These are phyloP conservation scores for Megaceryle maxima DNA, from an alignment of 2,113 vertebrate genomes.

Conservation along the genomic window DNA sequence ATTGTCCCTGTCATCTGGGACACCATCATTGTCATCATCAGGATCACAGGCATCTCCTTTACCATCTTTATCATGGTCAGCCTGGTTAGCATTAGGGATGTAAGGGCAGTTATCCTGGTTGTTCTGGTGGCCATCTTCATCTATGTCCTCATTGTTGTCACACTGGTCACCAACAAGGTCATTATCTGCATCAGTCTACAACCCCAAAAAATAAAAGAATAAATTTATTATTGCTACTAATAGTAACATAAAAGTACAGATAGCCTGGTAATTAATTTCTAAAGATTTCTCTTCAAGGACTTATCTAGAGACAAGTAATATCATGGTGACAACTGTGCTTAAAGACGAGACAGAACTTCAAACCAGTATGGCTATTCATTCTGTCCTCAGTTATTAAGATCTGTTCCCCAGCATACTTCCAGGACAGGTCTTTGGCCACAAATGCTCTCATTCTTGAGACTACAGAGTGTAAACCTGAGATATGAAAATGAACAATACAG, in stretches of 20 bases:
- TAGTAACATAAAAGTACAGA: not conserved
- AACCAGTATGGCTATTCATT: not conserved
- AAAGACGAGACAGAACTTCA: not conserved
- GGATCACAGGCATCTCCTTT: constrained; percentile 94
- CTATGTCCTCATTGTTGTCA: constrained; percentile 95
- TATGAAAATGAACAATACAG: not conserved
- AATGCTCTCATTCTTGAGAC: not conserved
- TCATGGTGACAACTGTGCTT: rapidly evolving
- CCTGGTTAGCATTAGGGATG: constrained; percentile 93
- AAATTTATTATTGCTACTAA: not conserved
- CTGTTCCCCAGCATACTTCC: not conserved
- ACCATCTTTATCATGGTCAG: constrained; percentile 93
- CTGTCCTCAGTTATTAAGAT: not conserved
- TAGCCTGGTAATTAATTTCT: not conserved
- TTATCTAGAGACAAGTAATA: not conserved
- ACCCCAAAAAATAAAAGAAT: not conserved
- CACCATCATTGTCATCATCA: constrained; percentile 93
- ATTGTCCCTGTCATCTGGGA: constrained; percentile 95
- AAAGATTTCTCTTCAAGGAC: not conserved
- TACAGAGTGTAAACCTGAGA: not conserved
- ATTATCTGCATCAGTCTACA: constrained; percentile 88
- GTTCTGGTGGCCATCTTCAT: constrained; percentile 97
- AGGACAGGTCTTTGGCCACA: not conserved
- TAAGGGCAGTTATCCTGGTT: constrained; percentile 98
- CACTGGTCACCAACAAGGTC: constrained; percentile 96